Evolutionary conservation across 2,888 invertebrate species (phyloP).

Genomic region (Lasioglossum pauxillum): DNA sequence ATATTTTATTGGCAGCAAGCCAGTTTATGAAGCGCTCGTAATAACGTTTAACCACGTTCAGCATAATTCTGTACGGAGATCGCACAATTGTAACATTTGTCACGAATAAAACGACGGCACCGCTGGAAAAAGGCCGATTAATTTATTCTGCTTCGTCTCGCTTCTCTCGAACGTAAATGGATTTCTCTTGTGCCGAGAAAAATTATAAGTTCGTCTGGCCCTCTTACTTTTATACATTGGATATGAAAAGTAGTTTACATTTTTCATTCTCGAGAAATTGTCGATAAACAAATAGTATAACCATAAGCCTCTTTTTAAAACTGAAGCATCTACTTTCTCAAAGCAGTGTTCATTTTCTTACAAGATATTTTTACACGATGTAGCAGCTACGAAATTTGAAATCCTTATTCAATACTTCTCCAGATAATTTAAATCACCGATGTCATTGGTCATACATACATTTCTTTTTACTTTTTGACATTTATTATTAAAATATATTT

Average conservation of each 20-base stretch:
- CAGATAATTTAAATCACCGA: no score
- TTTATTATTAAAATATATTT: no score
- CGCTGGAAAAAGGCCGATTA: neutral
- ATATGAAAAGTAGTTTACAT: neutral
- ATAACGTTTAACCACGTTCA: constrained; percentile 27
- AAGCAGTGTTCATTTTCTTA: no score
- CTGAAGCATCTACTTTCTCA: no score
- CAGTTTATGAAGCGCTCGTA: constrained; percentile 51
- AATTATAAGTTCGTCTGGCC: neutral
- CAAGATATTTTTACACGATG: no score
- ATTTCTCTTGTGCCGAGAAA: neutral
- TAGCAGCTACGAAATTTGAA: no score
- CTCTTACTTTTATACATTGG: neutral
- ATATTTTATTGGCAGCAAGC: constrained; percentile 58
- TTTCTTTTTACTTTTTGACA: no score
- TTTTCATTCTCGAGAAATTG: neutral
- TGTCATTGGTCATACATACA: no score
- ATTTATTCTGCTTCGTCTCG: neutral
- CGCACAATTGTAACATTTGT: constrained; percentile 8
- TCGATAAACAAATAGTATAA: neutral
- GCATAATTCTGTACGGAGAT: constrained; percentile 10
- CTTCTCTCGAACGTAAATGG: neutral
- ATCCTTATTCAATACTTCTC: no score
- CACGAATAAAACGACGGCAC: neutral
- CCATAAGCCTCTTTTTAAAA: neutral